Percentiles rank a stretch among this genome's conserved stretches.
Conservation (phyloP, 2,113 vertebrate species). For the Catagonus wagneri region DNA sequence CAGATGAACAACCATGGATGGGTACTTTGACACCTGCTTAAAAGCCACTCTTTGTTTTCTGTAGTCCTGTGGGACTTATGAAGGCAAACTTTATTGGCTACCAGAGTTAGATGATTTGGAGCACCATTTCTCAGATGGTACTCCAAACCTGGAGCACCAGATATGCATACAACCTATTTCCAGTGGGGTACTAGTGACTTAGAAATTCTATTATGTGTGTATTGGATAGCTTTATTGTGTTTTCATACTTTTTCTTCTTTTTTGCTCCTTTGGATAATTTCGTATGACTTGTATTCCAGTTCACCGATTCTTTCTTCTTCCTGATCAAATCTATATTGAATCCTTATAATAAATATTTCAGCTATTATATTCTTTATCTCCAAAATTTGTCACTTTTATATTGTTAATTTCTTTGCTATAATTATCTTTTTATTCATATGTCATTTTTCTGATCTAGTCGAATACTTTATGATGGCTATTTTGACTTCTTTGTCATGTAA, state of each 20-base stretch:
- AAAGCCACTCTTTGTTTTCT: not conserved
- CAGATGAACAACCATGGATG: not conserved
- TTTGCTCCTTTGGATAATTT: not conserved
- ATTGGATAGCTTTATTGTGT: not conserved
- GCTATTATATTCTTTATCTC: not conserved
- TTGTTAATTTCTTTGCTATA: not conserved
- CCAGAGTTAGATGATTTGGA: not conserved
- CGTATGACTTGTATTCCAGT: too few relatives aligned
- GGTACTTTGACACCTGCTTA: not conserved
- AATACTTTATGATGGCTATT: not conserved
- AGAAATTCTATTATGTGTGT: not conserved
- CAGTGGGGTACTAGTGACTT: not conserved
- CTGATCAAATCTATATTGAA: not conserved
- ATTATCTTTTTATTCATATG: not conserved
- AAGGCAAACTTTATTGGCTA: not conserved
- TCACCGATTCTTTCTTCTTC: not conserved
- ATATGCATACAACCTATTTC: not conserved
- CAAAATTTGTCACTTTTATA: not conserved
- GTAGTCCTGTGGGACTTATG: not conserved
- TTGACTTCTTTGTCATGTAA: not conserved
- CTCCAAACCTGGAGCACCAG: not conserved
- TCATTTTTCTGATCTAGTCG: not conserved
- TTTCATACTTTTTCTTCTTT: not conserved
- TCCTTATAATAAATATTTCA: not conserved
- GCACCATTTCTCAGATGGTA: not conserved